A percentile compares a stretch with the other conserved stretches of the same genome.
Evolutionary conservation across 2,797 vertebrate genomes (phyloP).

Genomic region (Tokudaia muenninki): DNA sequence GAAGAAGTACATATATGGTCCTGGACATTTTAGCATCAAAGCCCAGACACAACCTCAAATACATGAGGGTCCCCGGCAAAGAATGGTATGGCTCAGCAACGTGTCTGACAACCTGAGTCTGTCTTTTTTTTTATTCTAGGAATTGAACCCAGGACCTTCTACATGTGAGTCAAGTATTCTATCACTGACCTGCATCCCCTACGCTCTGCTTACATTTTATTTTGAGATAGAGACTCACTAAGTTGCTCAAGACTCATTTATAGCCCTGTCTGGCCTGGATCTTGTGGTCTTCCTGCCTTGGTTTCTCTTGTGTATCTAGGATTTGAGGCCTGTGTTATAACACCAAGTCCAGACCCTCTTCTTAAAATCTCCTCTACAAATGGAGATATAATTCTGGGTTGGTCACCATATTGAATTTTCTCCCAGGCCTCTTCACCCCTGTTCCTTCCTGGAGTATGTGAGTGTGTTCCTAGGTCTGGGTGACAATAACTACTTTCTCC

Average conservation of each 20-base stretch:
- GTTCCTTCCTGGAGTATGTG: constrained; percentile 78
- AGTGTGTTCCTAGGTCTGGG: constrained; percentile 82
- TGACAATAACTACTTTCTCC: constrained; percentile 84
- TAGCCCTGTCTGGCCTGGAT: not conserved
- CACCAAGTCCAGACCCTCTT: constrained; percentile 31
- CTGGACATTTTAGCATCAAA: constrained; percentile 81
- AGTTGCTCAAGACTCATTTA: not conserved
- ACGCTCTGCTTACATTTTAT: not conserved
- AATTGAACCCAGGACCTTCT: not conserved
- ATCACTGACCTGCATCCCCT: not conserved
- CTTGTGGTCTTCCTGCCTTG: not conserved
- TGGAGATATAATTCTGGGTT: constrained; percentile 77
- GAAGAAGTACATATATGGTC: constrained; percentile 69
- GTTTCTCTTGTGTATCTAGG: not conserved
- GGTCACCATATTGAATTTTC: not conserved
- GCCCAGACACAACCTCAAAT: constrained; percentile 78
- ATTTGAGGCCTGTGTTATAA: not conserved
- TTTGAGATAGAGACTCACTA: not conserved
- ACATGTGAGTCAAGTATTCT: not conserved
- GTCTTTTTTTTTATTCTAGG: not conserved
- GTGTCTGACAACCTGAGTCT: constrained; percentile 81
- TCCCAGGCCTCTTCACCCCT: constrained; percentile 13
- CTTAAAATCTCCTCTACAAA: constrained; percentile 78
- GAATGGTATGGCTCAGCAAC: constrained; percentile 75
- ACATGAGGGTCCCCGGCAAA: constrained; percentile 82